These are phyloP conservation scores for Pogonognathellus flavescens DNA, from an alignment of 1,140 invertebrate species.

Conservation along the genomic window DNA sequence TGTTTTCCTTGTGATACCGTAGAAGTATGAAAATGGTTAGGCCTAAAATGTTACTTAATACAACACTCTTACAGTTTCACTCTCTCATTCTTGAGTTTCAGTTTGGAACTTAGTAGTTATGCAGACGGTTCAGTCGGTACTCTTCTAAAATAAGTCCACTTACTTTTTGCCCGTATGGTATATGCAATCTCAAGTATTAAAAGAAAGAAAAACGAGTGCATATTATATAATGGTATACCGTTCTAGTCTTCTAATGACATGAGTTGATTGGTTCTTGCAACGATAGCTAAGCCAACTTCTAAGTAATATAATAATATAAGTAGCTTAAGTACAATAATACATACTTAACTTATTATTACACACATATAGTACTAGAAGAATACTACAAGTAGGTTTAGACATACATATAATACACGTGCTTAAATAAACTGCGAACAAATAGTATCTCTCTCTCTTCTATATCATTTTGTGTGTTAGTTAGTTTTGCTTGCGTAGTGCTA, in stretches of 20 bases:
- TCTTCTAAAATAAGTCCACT: not conserved
- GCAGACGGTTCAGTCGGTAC: not conserved
- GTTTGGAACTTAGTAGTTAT: not conserved
- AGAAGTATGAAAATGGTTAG: not conserved
- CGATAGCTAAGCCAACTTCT: conserved; percentile 10
- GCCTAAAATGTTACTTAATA: not conserved
- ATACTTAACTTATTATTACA: too few species aligned
- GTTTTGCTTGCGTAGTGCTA: not conserved
- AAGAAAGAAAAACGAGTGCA: not conserved
- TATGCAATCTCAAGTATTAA: not conserved
- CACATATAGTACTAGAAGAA: too few species aligned
- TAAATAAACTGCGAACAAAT: too few species aligned
- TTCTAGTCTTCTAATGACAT: conserved; percentile 5
- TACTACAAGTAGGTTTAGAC: too few species aligned
- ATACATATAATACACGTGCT: too few species aligned
- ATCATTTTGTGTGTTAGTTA: conserved; percentile 14
- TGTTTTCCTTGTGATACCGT: too few species aligned
- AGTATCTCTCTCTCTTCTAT: not conserved
- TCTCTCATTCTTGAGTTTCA: not conserved
- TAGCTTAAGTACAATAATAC: too few species aligned
- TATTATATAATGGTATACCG: not conserved
- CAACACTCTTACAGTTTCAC: not conserved
- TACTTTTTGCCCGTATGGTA: not conserved
- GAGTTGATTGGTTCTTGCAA: conserved; percentile 40
- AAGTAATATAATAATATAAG: too few species aligned